A percentile compares a stretch with the other conserved stretches of the same genome.
Evolutionary conservation across 1,140 invertebrate species (phyloP).

Genomic region (Medauroidea extradentata): DNA sequence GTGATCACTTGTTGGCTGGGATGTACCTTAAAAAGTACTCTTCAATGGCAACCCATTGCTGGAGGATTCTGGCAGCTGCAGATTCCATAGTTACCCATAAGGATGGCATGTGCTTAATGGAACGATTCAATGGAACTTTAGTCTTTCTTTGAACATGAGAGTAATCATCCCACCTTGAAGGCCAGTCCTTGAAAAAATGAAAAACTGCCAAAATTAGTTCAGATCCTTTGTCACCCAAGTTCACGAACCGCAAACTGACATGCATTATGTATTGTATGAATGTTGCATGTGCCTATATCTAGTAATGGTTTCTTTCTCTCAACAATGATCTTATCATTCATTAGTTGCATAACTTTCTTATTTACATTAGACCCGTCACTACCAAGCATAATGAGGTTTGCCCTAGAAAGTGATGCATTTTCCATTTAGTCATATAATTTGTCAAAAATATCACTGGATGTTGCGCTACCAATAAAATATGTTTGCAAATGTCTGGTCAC

Average conservation of each 20-base stretch:
- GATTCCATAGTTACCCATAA: constrained; percentile 3
- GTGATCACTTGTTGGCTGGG: too few species aligned
- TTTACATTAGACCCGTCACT: constrained; percentile 28
- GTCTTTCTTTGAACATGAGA: neutral
- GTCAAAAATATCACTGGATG: constrained; percentile 3
- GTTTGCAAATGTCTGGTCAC: constrained; percentile 21
- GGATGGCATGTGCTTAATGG: neutral
- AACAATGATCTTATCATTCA: constrained; percentile 8
- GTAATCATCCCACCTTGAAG: constrained; percentile 4
- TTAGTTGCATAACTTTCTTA: constrained; percentile 21
- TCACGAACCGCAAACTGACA: neutral
- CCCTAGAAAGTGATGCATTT: constrained; percentile 7
- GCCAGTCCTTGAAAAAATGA: constrained; percentile 16
- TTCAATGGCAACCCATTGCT: constrained; percentile 9
- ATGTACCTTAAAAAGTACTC: neutral
- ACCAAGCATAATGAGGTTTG: constrained; percentile 21
- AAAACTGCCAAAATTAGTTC: constrained; percentile 23
- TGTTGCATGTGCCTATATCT: constrained; percentile 10
- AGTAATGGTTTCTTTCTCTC: neutral
- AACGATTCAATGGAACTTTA: neutral
- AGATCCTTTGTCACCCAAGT: constrained; percentile 1
- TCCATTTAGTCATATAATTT: constrained; percentile 17
- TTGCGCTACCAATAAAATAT: constrained; percentile 23
- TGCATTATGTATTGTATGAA: constrained; percentile 7
- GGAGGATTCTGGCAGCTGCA: constrained; percentile 16